Percentiles rank a stretch among this genome's conserved stretches.
Evolutionary conservation across 2,113 vertebrate species (phyloP).

Genomic region (Cryptomyrus ogoouensis): DNA sequence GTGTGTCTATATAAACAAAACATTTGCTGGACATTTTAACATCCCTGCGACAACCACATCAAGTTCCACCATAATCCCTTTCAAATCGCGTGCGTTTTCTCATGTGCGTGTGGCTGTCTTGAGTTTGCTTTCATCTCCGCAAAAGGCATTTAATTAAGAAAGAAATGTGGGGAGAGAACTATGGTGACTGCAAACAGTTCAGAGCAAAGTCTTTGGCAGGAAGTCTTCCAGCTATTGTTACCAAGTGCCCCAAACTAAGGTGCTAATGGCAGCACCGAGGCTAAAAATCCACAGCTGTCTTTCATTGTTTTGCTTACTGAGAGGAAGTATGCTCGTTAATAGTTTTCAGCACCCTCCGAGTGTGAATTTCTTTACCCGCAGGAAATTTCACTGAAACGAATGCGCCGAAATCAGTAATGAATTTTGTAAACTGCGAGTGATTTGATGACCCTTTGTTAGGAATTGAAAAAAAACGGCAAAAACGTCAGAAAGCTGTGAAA

Average conservation of each 20-base stretch:
- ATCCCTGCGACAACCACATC: neutral
- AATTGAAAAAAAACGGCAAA: neutral
- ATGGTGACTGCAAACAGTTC: neutral
- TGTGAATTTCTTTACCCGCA: neutral
- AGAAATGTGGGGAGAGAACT: neutral
- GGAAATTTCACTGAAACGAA: slow-evolving; percentile 49
- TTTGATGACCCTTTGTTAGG: neutral
- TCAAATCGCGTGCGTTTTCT: neutral
- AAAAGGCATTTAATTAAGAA: neutral
- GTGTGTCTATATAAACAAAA: neutral
- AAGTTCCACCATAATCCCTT: neutral
- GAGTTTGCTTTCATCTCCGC: neutral
- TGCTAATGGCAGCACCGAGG: neutral
- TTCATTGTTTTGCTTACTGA: neutral
- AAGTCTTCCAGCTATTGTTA: neutral
- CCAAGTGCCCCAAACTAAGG: neutral
- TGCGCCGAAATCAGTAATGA: neutral
- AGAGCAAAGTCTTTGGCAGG: neutral
- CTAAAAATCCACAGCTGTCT: neutral
- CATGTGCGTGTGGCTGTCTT: neutral
- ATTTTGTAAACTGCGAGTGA: neutral
- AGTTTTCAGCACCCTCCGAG: neutral
- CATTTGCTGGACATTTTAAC: neutral
- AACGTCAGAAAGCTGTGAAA: neutral
- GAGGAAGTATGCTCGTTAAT: neutral